A percentile compares a stretch with the other conserved stretches of the same genome.
These are phyloP conservation scores for Brenthis ino DNA, from an alignment of 2,888 invertebrate genomes.

Conservation along the genomic window DNA sequence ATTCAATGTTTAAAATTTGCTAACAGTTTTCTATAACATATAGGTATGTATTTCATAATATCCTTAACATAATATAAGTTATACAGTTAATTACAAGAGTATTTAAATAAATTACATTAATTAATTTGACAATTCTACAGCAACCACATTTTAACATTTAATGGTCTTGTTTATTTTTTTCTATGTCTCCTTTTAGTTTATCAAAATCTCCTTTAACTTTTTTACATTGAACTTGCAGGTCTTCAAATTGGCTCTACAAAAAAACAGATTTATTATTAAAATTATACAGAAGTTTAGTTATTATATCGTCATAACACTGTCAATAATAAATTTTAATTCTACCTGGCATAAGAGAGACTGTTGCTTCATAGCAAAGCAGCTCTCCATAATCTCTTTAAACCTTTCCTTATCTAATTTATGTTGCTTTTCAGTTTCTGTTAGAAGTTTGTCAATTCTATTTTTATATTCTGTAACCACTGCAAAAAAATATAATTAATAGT, in stretches of 20 bases:
- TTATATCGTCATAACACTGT: too few relatives aligned
- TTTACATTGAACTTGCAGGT: conserved; percentile 66
- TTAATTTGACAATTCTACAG: background rate
- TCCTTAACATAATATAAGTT: too few relatives aligned
- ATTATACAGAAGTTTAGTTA: too few relatives aligned
- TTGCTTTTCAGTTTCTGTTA: conserved; percentile 62
- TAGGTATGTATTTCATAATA: too few relatives aligned
- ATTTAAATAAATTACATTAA: too few relatives aligned
- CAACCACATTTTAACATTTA: conserved; percentile 8
- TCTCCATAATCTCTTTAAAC: conserved; percentile 68
- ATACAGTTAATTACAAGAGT: too few relatives aligned
- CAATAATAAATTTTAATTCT: conserved; percentile 14
- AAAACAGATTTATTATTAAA: background rate
- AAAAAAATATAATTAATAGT: conserved; percentile 39
- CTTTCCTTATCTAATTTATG: conserved; percentile 60
- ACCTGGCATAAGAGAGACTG: conserved; percentile 68
- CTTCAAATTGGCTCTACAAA: conserved; percentile 72
- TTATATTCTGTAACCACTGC: conserved; percentile 72
- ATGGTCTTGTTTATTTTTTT: conserved; percentile 40
- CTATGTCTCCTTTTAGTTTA: conserved; percentile 47
- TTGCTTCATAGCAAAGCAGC: conserved; percentile 69
- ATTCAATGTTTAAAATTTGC: too few relatives aligned
- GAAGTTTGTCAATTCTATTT: conserved; percentile 63
- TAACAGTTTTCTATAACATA: too few relatives aligned
- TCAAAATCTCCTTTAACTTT: conserved; percentile 59